Conservation (phyloP, 2,113 vertebrate species). For the Carassius gibelio region DNA sequence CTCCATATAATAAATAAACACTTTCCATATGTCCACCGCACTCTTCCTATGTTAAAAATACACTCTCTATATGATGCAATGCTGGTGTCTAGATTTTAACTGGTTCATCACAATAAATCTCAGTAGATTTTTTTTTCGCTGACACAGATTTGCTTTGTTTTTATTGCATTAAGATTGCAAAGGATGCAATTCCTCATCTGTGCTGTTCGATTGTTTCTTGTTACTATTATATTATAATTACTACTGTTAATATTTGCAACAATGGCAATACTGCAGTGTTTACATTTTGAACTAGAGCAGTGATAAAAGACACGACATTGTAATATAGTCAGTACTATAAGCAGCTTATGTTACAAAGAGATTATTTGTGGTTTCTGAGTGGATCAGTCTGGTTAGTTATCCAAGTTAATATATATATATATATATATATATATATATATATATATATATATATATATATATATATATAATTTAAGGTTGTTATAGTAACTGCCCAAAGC, state of each 20-base stretch:
- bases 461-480: no score
- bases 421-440: no score
- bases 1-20: neutral
- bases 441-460: no score
- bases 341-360: neutral
- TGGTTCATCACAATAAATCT: neutral
- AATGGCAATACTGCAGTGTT: neutral
- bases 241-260: neutral
- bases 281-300: neutral
- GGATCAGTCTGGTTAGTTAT: neutral
- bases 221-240: neutral
- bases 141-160: neutral
- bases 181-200: neutral
- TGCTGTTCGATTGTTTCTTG: neutral
- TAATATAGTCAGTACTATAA: neutral
- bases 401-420: no score
- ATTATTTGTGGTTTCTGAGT: neutral
- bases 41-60: neutral
- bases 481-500: neutral
- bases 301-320: neutral
- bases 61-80: neutral
- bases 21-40: neutral
- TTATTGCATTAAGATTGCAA: neutral
- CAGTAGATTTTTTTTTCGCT: neutral
- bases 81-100: neutral